Base-by-base conservation (phyloP, 2,888 invertebrate species). In the Pollenia angustigena region DNA sequence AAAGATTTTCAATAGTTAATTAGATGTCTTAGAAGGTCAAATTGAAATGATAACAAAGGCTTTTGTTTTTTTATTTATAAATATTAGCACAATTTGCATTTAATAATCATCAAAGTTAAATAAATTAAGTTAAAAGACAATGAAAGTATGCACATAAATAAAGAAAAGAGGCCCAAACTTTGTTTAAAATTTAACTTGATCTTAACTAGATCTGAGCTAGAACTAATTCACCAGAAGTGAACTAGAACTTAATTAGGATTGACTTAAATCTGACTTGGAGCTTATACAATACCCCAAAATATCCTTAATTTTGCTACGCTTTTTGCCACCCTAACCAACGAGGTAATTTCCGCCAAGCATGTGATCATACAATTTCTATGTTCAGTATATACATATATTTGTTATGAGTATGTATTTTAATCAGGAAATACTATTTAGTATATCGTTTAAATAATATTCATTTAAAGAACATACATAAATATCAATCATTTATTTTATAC, bases 371-470 rank as follows among this genome's bases (percentile, higher is more conserved):
- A 58, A 56, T 69, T 40, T 40, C 10, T 54, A 42, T 69, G 50
- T 64, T 46, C 42, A 52, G 58, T 44, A 74, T 40, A 58, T 46
- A 23, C 40, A 23, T 23, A 23, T 23, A 23, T 46, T 23, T 48
- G 23, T 23, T 23, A 32, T 12, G 10, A n/a, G 9, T n/a, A n/a
- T n/a, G n/a, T 32, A 58, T 62, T 74, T 72, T 81, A 72, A 72
- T 81, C 71, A 64, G 71, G 64, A 81, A 71, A 72, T 81, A 42
- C 72, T 52, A 23, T 69, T 79, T 60, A 80, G 46, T 80, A 16
- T 72, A 56, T 58, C 72, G 46, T 44, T 60, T 44, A 72, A n/a
- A 68, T 68, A 66, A 6, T 32, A 32, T 32, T 32, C 12, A 14
- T 14, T 0, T 3, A 42, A 9, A 42, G 52, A 23, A 32, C 6